Base-by-base conservation (phyloP, 2,888 invertebrate species). In the Sesia bembeciformis region DNA sequence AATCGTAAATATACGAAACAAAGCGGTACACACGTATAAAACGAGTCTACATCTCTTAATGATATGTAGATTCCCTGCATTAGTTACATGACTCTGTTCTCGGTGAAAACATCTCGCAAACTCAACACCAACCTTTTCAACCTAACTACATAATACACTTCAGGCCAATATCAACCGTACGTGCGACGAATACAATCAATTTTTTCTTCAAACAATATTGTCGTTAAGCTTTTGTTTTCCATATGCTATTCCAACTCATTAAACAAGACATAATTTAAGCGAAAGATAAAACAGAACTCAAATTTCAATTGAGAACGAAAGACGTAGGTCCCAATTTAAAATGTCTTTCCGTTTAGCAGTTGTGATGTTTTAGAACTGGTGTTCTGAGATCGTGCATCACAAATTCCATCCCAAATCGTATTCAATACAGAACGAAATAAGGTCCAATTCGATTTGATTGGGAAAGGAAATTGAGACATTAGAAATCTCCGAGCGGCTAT, bases 11-110 rank as follows among this genome's bases (percentile, higher is more conserved):
- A 84, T 82, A 84, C 70, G 68, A 73, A 81, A 88, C 87, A 87
- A 89, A 89, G 84, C 84, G 81, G 73, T 85, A 88, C 87, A 87
- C 84, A 85, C 87, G 85, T 85, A 84, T 73, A 83, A 76, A 78
- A 77, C 76, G 81, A 77, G 74, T 73, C 84, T 77, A 89, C 88
- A 87, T 88, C 86, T 86, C 84, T 87, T 87, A 89, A 89, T 89
- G 89, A 89, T 89, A 89, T 89, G 88, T 88, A 88, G 87, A 89
- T 89, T 86, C 89, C 64, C 77, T 76, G 82, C 86, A 87, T 89
- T 89, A 89, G 86, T 84, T 85, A 89, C 89, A 89, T 85, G 89
- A 74, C 85, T 85, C 79, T 87, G 87, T 88, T 87, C 86, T 72
- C 81, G 66, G 87, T 83, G 84, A 77, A 84, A 87, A 89, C 88